These are phyloP conservation scores for Carcharodon carcharias DNA, from an alignment of 2,797 vertebrate genomes.

Conservation along the genomic window DNA sequence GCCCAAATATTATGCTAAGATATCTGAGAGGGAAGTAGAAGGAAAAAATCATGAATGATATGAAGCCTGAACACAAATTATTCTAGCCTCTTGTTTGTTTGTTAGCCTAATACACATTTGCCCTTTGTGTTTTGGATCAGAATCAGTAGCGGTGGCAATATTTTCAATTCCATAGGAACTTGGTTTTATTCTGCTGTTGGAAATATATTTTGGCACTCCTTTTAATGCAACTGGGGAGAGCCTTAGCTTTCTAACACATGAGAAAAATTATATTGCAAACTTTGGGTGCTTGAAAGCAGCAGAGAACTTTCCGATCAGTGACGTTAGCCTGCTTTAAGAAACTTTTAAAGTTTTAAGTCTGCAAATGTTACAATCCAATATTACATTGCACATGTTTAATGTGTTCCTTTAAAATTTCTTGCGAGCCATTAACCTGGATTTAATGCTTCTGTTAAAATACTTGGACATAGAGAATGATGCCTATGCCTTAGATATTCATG, in stretches of 20 bases:
- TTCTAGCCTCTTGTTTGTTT: neutral
- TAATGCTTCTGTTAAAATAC: neutral
- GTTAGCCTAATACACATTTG: neutral
- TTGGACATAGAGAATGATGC: neutral
- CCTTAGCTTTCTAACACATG: neutral
- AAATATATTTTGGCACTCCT: neutral
- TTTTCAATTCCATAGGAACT: neutral
- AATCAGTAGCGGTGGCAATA: neutral
- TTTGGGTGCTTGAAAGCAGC: neutral
- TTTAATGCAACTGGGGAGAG: neutral
- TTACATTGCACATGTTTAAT: no score
- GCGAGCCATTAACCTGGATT: neutral
- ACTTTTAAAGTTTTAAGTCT: neutral
- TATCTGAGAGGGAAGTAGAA: neutral
- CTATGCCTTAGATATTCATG: neutral
- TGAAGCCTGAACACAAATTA: neutral
- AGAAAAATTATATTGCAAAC: neutral
- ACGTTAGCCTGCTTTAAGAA: neutral
- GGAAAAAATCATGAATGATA: neutral
- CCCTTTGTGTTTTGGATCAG: neutral
- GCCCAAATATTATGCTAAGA: neutral
- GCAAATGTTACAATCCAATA: neutral
- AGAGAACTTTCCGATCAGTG: no score
- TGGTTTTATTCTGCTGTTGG: neutral
- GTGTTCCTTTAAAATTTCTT: neutral